Evolutionary conservation across 2,888 invertebrate genomes (phyloP).

Genomic region (Lepidochrysops patricia): DNA sequence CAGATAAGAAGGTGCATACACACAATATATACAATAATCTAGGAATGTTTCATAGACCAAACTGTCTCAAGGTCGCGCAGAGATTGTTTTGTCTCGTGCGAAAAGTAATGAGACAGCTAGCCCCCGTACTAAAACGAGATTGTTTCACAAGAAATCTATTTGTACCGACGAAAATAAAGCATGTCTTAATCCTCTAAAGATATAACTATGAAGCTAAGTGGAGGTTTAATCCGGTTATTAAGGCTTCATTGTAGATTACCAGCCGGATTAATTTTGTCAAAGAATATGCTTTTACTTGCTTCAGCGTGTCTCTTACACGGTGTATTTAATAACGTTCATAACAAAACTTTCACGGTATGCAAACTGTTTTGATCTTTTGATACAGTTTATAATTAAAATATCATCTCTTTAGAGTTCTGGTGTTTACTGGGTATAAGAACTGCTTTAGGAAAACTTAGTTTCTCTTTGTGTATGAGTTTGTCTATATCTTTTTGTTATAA

Average conservation of each 20-base stretch:
- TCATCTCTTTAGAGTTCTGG: too few species aligned
- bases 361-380: neutral
- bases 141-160: neutral
- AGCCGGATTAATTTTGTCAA: slow-evolving; percentile 7
- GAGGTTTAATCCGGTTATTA: slow-evolving; percentile 9
- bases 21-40: too few species aligned
- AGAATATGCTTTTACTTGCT: neutral
- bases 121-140: too few species aligned
- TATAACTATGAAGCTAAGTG: slow-evolving; percentile 11
- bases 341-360: neutral
- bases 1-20: too few species aligned
- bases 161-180: neutral
- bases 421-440: too few species aligned
- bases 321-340: neutral
- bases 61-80: too few species aligned
- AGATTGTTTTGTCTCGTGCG: too few species aligned
- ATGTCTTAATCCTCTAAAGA: slow-evolving; percentile 9
- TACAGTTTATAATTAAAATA: too few species aligned
- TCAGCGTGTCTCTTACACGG: neutral
- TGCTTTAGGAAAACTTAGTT: too few species aligned
- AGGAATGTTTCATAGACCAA: too few species aligned
- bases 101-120: neutral
- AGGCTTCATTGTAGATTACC: slow-evolving; percentile 12
- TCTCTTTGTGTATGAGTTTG: too few species aligned
- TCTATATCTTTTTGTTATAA: too few species aligned